Conservation (phyloP, 2,113 vertebrate species). For the Leptobrachium ailaonicum region DNA sequence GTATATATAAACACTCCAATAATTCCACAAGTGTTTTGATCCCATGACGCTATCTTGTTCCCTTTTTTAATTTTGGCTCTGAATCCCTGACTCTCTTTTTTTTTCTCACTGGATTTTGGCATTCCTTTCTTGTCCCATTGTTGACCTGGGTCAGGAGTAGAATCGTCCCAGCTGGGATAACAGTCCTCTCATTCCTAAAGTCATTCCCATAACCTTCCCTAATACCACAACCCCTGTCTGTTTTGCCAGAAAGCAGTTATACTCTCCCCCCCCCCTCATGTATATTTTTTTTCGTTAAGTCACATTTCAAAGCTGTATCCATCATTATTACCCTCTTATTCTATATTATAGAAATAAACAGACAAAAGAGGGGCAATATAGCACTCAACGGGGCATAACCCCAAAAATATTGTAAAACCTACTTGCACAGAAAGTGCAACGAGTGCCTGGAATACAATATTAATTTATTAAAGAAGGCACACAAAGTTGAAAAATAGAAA, state of each 20-base stretch:
- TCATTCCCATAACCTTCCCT: conserved; percentile 43
- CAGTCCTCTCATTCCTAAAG: conserved; percentile 37
- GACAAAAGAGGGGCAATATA: no score
- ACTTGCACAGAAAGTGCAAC: no score
- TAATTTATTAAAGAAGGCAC: no score
- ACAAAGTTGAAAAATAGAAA: no score
- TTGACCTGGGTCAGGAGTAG: conserved; percentile 11
- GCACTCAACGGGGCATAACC: no score
- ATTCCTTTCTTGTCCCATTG: conserved; percentile 6
- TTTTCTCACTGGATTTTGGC: conserved; percentile 30
- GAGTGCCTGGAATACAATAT: no score
- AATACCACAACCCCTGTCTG: neutral
- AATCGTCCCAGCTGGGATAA: conserved; percentile 45
- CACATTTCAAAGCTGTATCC: neutral
- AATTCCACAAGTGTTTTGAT: neutral
- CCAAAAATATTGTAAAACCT: no score
- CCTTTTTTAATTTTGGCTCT: conserved; percentile 30
- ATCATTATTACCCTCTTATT: no score
- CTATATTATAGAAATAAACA: no score
- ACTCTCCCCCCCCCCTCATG: neutral
- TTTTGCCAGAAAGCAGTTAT: neutral
- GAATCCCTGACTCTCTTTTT: conserved; percentile 4
- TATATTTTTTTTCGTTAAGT: neutral
- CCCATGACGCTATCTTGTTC: neutral
- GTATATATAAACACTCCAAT: neutral